These are phyloP conservation scores for Epinephelus cyanopodus DNA, from an alignment of 2,113 vertebrate species.

Conservation along the genomic window DNA sequence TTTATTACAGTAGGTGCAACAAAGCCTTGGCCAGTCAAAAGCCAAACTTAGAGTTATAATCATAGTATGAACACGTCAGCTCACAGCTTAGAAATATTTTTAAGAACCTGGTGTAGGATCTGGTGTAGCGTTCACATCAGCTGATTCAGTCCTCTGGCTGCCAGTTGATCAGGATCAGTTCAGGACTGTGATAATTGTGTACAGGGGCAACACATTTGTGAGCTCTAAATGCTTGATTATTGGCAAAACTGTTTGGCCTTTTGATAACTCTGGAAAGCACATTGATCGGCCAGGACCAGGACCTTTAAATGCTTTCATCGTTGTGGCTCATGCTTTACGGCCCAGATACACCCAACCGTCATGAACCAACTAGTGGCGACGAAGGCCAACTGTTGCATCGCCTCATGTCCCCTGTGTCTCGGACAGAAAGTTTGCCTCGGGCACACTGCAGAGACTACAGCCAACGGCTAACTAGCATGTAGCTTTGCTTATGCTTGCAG, in stretches of 20 bases:
- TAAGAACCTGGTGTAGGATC: neutral
- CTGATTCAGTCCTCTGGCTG: neutral
- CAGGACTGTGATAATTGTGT: constrained; percentile 1
- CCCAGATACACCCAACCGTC: no score
- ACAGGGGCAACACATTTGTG: neutral
- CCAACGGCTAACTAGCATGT: no score
- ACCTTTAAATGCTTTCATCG: neutral
- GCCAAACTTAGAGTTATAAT: neutral
- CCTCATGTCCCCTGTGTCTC: no score
- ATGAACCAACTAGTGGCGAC: no score
- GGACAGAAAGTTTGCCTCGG: no score
- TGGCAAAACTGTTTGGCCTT: neutral
- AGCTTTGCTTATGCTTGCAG: no score
- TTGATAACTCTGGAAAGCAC: neutral
- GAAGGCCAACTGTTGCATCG: no score
- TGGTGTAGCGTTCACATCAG: neutral
- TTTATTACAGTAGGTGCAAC: neutral
- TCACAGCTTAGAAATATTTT: neutral
- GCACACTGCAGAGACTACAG: no score
- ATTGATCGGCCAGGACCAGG: neutral
- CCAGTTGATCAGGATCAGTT: constrained; percentile 10
- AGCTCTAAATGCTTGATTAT: neutral
- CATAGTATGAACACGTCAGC: neutral
- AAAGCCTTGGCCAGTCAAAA: neutral
- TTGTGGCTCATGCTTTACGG: neutral